A percentile compares a stretch with the other conserved stretches of the same genome.
Conservation (phyloP, 2,888 invertebrate species). For the Encarsia formosa region DNA sequence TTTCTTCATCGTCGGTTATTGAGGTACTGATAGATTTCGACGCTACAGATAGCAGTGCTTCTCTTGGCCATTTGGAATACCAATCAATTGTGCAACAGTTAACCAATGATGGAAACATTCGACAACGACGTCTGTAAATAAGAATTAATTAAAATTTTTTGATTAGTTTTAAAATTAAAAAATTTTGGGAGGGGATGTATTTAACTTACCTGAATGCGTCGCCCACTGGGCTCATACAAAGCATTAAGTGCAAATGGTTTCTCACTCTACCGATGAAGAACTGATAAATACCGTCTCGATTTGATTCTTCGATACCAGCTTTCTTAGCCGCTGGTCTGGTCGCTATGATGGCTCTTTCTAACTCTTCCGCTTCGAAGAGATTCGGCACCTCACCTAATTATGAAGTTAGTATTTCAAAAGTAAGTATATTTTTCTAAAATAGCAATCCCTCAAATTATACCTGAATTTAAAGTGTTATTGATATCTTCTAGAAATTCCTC, state of each 20-base stretch:
- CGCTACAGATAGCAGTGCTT: slow-evolving; percentile 81
- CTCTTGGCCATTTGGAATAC: slow-evolving; percentile 89
- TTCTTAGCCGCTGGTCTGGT: slow-evolving; percentile 70
- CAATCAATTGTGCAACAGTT: slow-evolving; percentile 95
- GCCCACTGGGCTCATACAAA: slow-evolving; percentile 89
- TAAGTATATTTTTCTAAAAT: background rate
- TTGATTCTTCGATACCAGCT: slow-evolving; percentile 62
- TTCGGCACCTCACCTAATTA: slow-evolving; percentile 79
- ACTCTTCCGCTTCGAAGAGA: slow-evolving; percentile 82
- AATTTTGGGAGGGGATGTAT: background rate
- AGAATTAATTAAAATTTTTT: background rate
- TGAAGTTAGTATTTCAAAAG: slow-evolving; percentile 12
- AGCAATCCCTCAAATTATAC: slow-evolving; percentile 46
- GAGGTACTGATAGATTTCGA: slow-evolving; percentile 64
- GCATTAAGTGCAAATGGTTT: slow-evolving; percentile 77
- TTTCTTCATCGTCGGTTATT: slow-evolving; percentile 53
- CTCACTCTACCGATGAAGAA: slow-evolving; percentile 81
- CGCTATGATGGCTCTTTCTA: slow-evolving; percentile 76
- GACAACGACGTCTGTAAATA: slow-evolving; percentile 67
- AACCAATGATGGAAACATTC: slow-evolving; percentile 88
- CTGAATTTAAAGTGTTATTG: slow-evolving; percentile 87
- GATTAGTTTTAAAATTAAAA: slow-evolving; percentile 12
- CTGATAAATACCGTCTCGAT: slow-evolving; percentile 76
- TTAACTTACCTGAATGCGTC: slow-evolving; percentile 69
- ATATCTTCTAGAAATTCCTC: slow-evolving; percentile 91